Percentiles rank a stretch among this genome's conserved stretches.
Evolutionary conservation across 2,113 vertebrate genomes (phyloP).

Genomic region (Notarius quadriscutis): DNA sequence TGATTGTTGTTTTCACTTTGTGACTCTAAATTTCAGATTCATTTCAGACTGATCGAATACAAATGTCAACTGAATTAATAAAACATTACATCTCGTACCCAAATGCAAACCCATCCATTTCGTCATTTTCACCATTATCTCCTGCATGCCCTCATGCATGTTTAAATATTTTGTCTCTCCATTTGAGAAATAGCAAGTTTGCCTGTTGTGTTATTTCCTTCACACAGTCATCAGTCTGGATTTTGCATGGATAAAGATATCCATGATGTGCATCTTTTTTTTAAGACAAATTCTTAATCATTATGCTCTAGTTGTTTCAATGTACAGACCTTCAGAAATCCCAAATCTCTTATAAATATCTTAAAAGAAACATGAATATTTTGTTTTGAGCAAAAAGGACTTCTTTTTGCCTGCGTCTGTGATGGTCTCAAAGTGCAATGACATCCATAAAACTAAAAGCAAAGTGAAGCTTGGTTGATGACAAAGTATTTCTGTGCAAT

Average conservation of each 20-base stretch:
- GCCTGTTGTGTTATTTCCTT: not conserved
- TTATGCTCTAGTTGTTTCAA: slow-evolving; percentile 16
- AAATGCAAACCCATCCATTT: not conserved
- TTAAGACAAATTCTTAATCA: too few relatives aligned
- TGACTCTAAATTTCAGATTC: not conserved
- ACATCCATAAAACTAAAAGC: slow-evolving; percentile 63
- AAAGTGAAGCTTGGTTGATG: slow-evolving; percentile 41
- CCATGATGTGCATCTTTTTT: not conserved
- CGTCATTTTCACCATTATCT: not conserved
- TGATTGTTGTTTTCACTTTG: not conserved
- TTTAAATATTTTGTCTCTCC: slow-evolving; percentile 1
- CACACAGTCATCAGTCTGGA: not conserved
- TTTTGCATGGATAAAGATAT: not conserved
- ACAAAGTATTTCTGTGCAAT: slow-evolving; percentile 53
- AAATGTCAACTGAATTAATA: not conserved
- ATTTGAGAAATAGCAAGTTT: not conserved
- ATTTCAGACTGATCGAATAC: not conserved
- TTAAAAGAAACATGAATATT: slow-evolving; percentile 32
- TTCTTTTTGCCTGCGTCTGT: slow-evolving; percentile 43
- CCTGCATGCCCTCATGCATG: not conserved
- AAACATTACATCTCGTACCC: not conserved
- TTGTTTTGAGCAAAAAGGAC: slow-evolving; percentile 16
- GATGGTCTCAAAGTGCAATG: slow-evolving; percentile 62
- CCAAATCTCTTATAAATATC: slow-evolving; percentile 51
- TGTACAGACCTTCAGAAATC: slow-evolving; percentile 33